Conservation (phyloP, 2,888 invertebrate species). For the Andrena chrysosceles region DNA sequence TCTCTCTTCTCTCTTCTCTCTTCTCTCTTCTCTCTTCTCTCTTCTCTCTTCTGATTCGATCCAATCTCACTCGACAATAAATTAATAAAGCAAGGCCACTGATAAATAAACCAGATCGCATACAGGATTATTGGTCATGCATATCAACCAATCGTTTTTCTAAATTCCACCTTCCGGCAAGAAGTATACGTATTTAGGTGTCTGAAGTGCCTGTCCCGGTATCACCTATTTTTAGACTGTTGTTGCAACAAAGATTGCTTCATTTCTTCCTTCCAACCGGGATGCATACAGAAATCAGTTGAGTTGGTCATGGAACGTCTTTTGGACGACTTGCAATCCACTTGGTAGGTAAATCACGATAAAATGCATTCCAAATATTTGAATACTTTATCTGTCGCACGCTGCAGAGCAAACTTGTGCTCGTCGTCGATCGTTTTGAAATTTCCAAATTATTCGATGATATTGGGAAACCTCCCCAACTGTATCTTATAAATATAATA, state of each 20-base stretch:
- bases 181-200: not conserved
- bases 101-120: conserved; percentile 24
- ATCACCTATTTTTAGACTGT: not conserved
- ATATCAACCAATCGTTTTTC: conserved; percentile 5
- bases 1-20: not conserved
- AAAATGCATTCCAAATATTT: too few relatives aligned
- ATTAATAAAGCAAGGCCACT: conserved; percentile 28
- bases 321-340: too few relatives aligned
- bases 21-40: not conserved
- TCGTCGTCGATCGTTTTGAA: too few relatives aligned
- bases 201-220: not conserved
- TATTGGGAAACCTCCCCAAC: too few relatives aligned
- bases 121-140: conserved; percentile 8
- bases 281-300: not conserved
- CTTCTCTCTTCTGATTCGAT: not conserved
- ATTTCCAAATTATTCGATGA: too few relatives aligned
- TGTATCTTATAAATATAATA: too few relatives aligned
- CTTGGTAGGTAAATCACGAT: too few relatives aligned
- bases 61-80: not conserved
- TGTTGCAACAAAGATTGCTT: not conserved
- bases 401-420: too few relatives aligned
- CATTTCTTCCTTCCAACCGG: not conserved
- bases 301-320: too few relatives aligned
- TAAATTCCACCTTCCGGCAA: not conserved
- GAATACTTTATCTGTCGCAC: too few relatives aligned